phyloP scores from a whole-genome alignment of 64 coral and sea anemone species.

The Orbicella faveolata region DNA sequence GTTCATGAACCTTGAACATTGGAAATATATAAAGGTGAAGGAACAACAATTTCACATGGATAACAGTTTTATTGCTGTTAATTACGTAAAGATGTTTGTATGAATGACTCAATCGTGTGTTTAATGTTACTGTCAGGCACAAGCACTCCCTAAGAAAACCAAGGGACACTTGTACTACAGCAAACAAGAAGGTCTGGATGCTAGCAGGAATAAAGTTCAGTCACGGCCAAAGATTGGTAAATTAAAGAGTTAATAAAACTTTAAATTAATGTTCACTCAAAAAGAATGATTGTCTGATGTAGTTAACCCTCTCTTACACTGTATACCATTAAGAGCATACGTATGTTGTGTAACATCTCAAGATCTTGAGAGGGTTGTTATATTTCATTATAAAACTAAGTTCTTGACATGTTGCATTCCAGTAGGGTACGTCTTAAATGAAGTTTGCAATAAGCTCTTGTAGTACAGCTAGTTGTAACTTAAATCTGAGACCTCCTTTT shows the following conservation, averaged over 20 bases:
- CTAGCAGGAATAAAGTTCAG: slow-evolving; percentile 70
- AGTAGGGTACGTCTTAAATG: no score
- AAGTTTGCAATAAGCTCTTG: no score
- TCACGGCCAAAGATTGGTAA: slow-evolving; percentile 75
- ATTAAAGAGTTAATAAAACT: not conserved
- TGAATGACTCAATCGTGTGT: not conserved
- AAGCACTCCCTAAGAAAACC: slow-evolving; percentile 68
- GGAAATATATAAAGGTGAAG: no score
- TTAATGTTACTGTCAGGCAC: slow-evolving; percentile 27
- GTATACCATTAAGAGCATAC: not conserved
- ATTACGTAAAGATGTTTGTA: not conserved
- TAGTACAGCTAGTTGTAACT: no score
- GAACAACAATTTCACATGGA: not conserved
- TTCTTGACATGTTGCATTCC: no score
- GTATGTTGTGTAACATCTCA: no score
- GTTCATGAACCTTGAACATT: no score
- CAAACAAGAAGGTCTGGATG: slow-evolving; percentile 69
- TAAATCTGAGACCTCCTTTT: no score
- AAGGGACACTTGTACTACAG: slow-evolving; percentile 74
- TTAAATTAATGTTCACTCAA: no score
- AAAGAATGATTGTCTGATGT: no score
- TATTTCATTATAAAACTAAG: no score
- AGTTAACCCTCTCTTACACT: not conserved
- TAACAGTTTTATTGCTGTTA: not conserved
- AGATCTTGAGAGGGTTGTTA: no score